A percentile compares a stretch with the other conserved stretches of the same genome.
Evolutionary conservation across 2,888 invertebrate species (phyloP).

Genomic region (Seira musarum): DNA sequence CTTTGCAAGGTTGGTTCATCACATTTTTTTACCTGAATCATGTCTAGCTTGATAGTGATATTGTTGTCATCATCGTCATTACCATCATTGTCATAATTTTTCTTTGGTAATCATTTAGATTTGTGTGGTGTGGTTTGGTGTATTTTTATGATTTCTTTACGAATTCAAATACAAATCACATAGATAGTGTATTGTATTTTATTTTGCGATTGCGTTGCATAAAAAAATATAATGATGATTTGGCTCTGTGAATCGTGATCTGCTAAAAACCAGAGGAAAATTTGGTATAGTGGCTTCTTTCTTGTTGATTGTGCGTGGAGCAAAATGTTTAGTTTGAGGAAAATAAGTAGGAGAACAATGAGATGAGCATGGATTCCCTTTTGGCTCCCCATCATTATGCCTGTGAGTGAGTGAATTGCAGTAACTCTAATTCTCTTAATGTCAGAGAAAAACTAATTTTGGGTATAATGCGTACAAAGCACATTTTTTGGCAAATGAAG

Average conservation of each 20-base stretch:
- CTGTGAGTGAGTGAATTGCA: conserved; percentile 27
- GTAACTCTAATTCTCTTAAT: not conserved
- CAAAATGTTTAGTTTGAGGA: not conserved
- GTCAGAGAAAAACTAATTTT: conserved; percentile 11
- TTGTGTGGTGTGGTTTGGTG: too few relatives aligned
- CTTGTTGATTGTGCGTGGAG: not conserved
- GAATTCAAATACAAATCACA: not conserved
- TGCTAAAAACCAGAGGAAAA: conserved; percentile 1
- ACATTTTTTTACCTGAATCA: not conserved
- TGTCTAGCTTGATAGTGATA: too few relatives aligned
- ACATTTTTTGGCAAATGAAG: too few relatives aligned
- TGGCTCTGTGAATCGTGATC: not conserved
- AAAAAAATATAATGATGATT: not conserved
- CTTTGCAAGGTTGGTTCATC: not conserved
- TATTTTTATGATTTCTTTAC: too few relatives aligned
- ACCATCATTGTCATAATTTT: not conserved
- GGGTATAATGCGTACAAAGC: too few relatives aligned
- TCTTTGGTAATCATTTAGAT: too few relatives aligned
- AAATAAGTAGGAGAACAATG: not conserved
- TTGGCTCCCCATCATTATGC: conserved; percentile 38
- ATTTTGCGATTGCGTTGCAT: not conserved
- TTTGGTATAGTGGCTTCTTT: not conserved
- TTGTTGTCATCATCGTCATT: too few relatives aligned
- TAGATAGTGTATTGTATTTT: not conserved
- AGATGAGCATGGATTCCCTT: conserved; percentile 9